Percentiles rank a stretch among this genome's conserved stretches.
Conservation (phyloP, 2,113 vertebrate genomes). For the Leptosomus discolor region DNA sequence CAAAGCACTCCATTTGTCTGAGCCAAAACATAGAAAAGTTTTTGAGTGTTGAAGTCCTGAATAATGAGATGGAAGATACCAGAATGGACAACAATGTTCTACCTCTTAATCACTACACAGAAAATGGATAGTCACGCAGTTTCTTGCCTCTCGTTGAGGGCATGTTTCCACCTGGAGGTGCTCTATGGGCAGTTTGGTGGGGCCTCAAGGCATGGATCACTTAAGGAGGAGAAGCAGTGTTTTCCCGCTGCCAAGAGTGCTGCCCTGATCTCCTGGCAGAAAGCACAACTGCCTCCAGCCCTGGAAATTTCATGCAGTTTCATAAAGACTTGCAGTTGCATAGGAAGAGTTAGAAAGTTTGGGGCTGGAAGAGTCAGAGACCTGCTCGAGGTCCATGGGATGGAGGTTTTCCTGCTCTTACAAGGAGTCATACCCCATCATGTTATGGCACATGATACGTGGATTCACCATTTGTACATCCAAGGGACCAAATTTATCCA, state of each 20-base stretch:
- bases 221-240: neutral
- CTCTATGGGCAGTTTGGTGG: neutral
- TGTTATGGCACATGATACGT: fast-evolving
- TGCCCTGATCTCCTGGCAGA: neutral
- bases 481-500: neutral
- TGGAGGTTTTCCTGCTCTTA: neutral
- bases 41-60: neutral
- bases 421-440: neutral
- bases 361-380: neutral
- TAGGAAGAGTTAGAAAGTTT: neutral
- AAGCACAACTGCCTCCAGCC: neutral
- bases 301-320: neutral
- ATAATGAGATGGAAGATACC: neutral
- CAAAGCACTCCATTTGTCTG: neutral
- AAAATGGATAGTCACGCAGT: neutral
- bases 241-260: neutral
- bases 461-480: neutral
- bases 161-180: neutral
- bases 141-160: neutral
- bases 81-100: neutral
- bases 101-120: neutral
- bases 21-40: neutral
- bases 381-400: neutral
- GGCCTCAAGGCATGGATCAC: neutral
- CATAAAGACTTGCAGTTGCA: too few relatives aligned